These are phyloP conservation scores for Petrocephalus microphthalmus DNA, from an alignment of 2,113 vertebrate genomes.

Conservation along the genomic window DNA sequence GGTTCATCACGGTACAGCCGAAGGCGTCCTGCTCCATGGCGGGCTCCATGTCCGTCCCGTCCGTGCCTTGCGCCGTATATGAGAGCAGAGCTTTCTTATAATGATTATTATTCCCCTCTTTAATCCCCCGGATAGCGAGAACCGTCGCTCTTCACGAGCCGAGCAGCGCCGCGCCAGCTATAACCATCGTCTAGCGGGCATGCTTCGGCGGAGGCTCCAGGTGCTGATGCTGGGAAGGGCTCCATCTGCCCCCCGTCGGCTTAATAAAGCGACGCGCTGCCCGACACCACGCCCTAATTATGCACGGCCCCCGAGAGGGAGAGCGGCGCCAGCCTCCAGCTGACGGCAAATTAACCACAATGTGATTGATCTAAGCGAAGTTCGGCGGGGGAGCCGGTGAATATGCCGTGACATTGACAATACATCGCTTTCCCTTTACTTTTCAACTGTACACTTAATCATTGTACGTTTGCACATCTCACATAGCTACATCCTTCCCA, in stretches of 20 bases:
- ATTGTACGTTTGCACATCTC: neutral
- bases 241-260: neutral
- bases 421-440: too few species aligned
- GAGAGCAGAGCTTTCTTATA: neutral
- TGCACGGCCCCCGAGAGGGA: neutral
- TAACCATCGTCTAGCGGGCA: neutral
- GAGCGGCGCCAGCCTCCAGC: neutral
- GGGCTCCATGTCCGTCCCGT: conserved; percentile 37
- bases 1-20: conserved; percentile 62
- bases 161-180: neutral
- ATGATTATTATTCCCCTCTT: neutral
- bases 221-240: neutral
- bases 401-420: too few species aligned
- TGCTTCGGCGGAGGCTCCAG: neutral
- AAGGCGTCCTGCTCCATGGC: conserved; percentile 61
- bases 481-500: neutral
- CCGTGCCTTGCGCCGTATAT: conserved; percentile 34
- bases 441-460: too few species aligned
- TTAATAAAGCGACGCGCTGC: neutral
- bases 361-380: too few species aligned
- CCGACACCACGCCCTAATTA: conserved; percentile 30
- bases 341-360: neutral
- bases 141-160: conserved; percentile 4
- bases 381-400: too few species aligned
- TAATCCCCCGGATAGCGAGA: neutral